These are phyloP conservation scores for Scalopus aquaticus DNA, from an alignment of 2,113 vertebrate genomes.

Conservation along the genomic window DNA sequence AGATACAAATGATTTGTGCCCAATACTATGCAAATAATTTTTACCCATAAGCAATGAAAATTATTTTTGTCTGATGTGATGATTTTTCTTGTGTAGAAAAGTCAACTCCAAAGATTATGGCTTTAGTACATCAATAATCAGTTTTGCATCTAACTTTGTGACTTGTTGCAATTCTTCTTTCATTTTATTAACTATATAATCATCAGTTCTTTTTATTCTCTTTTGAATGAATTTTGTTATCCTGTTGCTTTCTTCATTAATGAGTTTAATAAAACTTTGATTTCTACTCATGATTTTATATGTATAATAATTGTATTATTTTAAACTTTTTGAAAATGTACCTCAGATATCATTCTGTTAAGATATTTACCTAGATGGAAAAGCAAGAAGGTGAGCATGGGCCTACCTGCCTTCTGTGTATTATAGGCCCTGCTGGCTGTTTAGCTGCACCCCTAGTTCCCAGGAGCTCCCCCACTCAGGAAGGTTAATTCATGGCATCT, in stretches of 20 bases:
- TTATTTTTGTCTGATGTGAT: neutral
- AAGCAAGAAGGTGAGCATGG: too few relatives aligned
- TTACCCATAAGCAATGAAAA: neutral
- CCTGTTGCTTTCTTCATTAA: too few relatives aligned
- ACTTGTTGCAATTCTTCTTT: neutral
- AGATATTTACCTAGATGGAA: neutral
- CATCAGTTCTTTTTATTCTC: neutral
- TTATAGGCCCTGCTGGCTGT: too few relatives aligned
- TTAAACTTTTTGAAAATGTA: neutral
- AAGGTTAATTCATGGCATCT: too few relatives aligned
- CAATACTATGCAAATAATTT: neutral
- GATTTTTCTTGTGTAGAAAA: neutral
- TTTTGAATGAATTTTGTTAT: neutral
- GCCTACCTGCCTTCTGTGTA: too few relatives aligned
- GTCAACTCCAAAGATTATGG: neutral
- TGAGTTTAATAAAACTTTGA: neutral
- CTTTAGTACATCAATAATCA: neutral
- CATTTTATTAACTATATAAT: neutral
- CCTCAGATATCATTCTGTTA: neutral
- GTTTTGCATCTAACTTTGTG: neutral
- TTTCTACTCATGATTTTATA: slow-evolving; percentile 25
- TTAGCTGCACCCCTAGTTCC: too few relatives aligned
- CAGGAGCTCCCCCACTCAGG: too few relatives aligned
- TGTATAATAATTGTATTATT: neutral
- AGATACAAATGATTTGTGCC: neutral